Evolutionary conservation across 37 sponge, comb jelly and placozoan genomes (phyloP), one percentile per base, ranked within the genome.

Genomic region (Cliona cf. orientalis): DNA sequence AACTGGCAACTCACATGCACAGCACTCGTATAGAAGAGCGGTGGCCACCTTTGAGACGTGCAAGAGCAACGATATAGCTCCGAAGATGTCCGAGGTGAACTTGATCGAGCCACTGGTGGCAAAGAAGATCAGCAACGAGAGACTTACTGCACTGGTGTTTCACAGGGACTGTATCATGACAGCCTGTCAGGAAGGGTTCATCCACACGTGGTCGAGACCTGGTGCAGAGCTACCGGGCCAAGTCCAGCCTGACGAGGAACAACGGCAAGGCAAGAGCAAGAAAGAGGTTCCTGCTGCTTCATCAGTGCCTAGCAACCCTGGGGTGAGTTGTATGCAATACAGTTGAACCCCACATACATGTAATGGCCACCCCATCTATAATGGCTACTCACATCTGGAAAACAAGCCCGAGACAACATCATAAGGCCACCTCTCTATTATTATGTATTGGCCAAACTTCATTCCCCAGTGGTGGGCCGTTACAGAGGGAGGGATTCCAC

Each of bases 41-140:
- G 73, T 71, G 41, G 40, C 57, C 5, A 32, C 39, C 0, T 81
- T 85, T 69, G 89, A 86, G 76, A 83, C 84, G 46, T 85, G 82
- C 59, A 81, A 85, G 33, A 87, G 83, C 45, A 81, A 87, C 44
- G 88, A 86, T 69, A 80, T 84, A 29, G 94, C 91, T 17, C 87
- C 81, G 23, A 79, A 71, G 58, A 90, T 94, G 91, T 53, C 83
- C 23, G 92, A 93, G 43, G 88, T 96, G 17, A 92, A 90, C 74
- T n/a, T 80, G 29, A 84, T 98, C 2, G 89, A 94, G 37, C 93
- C 99, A 14, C 76, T 91, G 46, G 89, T 98, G 29, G 76, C 69
- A 32, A 87, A 91, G 65, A 67, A 79, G 55, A 73, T 96, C 25
- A 80, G 85, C 63, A 71, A 80, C 1, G 99, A 98, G 46, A 76